phyloP scores from a whole-genome alignment of 1,140 invertebrate genomes.

The Maniola jurtina region DNA sequence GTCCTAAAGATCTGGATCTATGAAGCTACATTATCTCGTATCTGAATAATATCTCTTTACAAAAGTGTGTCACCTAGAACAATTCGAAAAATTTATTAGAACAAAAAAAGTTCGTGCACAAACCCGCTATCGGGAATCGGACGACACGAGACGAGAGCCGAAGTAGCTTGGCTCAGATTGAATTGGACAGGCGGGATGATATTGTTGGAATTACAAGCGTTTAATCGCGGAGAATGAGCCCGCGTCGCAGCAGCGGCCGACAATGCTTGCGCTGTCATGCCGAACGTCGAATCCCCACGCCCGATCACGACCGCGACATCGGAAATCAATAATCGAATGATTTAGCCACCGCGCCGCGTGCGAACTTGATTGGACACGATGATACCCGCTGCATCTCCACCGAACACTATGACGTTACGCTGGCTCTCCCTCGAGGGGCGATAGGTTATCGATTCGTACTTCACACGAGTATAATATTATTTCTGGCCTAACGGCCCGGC shows the following conservation, averaged over 20 bases:
- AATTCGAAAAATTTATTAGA: constrained; percentile 33
- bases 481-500: constrained; percentile 60
- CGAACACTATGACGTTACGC: constrained; percentile 34
- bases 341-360: constrained; percentile 76
- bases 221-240: constrained; percentile 69
- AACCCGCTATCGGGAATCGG: constrained; percentile 35
- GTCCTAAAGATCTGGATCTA: constrained; percentile 7
- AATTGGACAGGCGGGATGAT: constrained; percentile 65
- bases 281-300: constrained; percentile 57
- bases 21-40: background rate
- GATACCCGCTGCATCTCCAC: constrained; percentile 58
- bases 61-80: constrained; percentile 30
- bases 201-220: constrained; percentile 76
- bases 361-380: constrained; percentile 76
- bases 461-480: constrained; percentile 55
- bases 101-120: constrained; percentile 42
- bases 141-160: constrained; percentile 50
- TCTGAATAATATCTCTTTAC: constrained; percentile 17
- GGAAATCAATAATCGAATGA: constrained; percentile 78
- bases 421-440: constrained; percentile 37
- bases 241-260: constrained; percentile 52
- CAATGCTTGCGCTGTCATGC: constrained; percentile 72
- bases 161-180: constrained; percentile 57
- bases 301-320: constrained; percentile 76
- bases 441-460: constrained; percentile 64